Conservation (phyloP, 2,888 invertebrate species). For the Thera britannica region DNA sequence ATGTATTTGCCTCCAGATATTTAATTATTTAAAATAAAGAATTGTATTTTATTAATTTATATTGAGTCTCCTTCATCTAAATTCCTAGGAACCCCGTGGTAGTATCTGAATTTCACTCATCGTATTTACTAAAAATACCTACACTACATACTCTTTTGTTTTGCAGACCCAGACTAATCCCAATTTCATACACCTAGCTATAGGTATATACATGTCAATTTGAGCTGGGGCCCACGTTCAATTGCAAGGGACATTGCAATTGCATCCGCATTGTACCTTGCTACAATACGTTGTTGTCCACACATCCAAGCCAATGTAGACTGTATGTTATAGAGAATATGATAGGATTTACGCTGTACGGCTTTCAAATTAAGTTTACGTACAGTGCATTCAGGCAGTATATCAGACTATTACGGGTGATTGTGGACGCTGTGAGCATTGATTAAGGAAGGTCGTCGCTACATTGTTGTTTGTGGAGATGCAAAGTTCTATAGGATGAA, state of each 20-base stretch:
- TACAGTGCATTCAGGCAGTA: conserved; percentile 57
- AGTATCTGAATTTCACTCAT: too few relatives aligned
- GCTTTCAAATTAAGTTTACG: conserved; percentile 41
- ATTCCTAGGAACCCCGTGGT: too few relatives aligned
- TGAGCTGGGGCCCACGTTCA: conserved; percentile 62
- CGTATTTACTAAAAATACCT: too few relatives aligned
- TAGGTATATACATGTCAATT: conserved; percentile 33
- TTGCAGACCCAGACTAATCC: conserved; percentile 28
- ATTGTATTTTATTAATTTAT: too few relatives aligned
- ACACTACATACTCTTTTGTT: neutral
- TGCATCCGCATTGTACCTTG: conserved; percentile 65
- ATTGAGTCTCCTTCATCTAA: too few relatives aligned
- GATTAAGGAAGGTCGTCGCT: conserved; percentile 67
- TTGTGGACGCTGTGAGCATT: conserved; percentile 74
- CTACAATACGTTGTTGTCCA: conserved; percentile 32
- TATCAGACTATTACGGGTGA: conserved; percentile 75
- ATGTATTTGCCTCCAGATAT: too few relatives aligned
- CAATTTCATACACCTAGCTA: conserved; percentile 22
- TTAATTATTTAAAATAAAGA: too few relatives aligned
- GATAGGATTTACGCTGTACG: conserved; percentile 9
- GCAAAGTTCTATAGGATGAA: conserved; percentile 14
- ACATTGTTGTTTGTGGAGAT: conserved; percentile 52
- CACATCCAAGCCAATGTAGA: conserved; percentile 4
- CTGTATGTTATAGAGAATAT: neutral
- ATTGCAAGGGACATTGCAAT: conserved; percentile 62